Conservation (phyloP, 2,797 vertebrate genomes). For the Australoheros facetus region DNA sequence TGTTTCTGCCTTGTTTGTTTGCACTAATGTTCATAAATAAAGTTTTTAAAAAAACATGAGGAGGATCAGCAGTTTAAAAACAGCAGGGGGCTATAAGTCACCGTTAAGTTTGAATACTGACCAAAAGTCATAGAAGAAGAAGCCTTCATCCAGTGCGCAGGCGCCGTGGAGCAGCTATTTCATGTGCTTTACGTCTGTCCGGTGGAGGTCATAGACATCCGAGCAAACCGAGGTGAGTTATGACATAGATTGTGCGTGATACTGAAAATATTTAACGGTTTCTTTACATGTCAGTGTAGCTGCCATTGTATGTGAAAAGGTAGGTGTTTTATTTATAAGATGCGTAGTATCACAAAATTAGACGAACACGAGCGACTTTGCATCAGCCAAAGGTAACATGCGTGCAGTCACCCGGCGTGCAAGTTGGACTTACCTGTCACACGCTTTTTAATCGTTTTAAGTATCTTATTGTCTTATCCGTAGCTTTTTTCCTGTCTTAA, state of each 20-base stretch:
- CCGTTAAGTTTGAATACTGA: accelerated
- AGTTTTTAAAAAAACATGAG: too few species aligned
- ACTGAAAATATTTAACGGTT: accelerated
- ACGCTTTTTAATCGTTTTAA: background rate
- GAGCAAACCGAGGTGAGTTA: conserved; percentile 67
- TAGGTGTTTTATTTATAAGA: background rate
- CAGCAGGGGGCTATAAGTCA: background rate
- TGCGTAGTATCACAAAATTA: background rate
- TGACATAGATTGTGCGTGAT: background rate
- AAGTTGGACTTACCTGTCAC: background rate
- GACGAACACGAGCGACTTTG: conserved; percentile 7
- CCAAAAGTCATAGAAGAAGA: conserved; percentile 37
- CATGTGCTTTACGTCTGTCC: conserved; percentile 70
- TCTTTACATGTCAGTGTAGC: accelerated
- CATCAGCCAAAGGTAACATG: conserved; percentile 34
- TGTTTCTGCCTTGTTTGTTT: too few species aligned
- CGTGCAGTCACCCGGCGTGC: conserved; percentile 4
- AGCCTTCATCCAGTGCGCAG: conserved; percentile 54
- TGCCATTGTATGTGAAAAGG: accelerated
- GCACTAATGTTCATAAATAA: too few species aligned
- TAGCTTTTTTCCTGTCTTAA: accelerated
- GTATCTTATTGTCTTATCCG: accelerated
- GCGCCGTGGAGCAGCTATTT: conserved; percentile 46
- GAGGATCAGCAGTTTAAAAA: background rate
- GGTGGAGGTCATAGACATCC: conserved; percentile 81